Percentiles rank a stretch among this genome's conserved stretches.
Conservation (phyloP, 2,797 vertebrate species). For the Gymnoscopelus microlampas region DNA sequence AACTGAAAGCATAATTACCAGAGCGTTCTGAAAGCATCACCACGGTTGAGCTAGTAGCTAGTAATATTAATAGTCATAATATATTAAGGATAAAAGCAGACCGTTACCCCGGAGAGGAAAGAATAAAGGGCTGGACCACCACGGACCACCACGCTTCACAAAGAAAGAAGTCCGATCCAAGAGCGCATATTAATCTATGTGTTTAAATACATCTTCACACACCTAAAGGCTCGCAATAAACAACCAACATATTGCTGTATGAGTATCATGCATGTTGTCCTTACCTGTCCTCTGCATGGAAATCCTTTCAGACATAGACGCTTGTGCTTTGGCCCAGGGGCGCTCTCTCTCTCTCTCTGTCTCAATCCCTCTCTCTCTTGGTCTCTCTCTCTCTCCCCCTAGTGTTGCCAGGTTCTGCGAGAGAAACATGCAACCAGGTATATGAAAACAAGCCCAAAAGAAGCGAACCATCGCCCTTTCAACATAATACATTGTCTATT, state of each 20-base stretch:
- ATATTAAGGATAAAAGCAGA: constrained; percentile 28
- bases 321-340: constrained; percentile 68
- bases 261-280: constrained; percentile 31
- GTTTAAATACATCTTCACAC: constrained; percentile 5
- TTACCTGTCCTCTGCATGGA: constrained; percentile 70
- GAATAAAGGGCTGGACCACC: constrained; percentile 52
- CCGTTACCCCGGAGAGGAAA: constrained; percentile 66
- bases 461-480: too few relatives aligned
- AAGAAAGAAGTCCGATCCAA: constrained; percentile 46
- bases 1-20: background rate
- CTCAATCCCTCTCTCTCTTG: constrained; percentile 40
- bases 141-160: constrained; percentile 58
- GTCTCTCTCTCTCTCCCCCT: constrained; percentile 28
- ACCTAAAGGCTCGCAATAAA: background rate
- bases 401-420: too few relatives aligned
- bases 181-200: constrained; percentile 10
- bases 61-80: background rate
- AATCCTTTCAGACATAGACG: constrained; percentile 60
- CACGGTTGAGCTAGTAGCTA: background rate
- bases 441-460: too few relatives aligned
- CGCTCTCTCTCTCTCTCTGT: constrained; percentile 50
- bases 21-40: background rate
- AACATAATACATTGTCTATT: too few relatives aligned
- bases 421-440: too few relatives aligned
- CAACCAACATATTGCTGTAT: background rate